Conservation (phyloP, 2,797 vertebrate species). For the Xerus rutilus region DNA sequence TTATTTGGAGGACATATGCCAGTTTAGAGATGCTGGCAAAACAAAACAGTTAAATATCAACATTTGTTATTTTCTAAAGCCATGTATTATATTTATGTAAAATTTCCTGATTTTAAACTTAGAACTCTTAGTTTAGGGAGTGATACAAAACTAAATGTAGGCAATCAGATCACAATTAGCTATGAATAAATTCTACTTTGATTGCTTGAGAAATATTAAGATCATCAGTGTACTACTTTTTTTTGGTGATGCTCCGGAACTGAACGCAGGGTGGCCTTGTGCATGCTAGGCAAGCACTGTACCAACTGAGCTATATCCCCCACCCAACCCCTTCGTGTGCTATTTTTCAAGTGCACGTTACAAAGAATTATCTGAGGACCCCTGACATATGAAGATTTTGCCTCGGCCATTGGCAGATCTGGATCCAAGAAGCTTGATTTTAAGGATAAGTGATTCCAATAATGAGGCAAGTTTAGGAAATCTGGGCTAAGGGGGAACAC, state of each 20-base stretch:
- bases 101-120: constrained; percentile 30
- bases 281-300: no score
- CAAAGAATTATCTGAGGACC: background rate
- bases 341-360: background rate
- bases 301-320: no score
- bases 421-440: background rate
- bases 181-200: background rate
- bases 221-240: background rate
- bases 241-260: no score
- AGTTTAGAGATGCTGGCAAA: constrained; percentile 12
- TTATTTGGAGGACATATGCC: background rate
- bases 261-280: no score
- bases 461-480: constrained; percentile 12
- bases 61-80: background rate
- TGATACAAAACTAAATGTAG: constrained; percentile 10
- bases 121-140: constrained; percentile 18
- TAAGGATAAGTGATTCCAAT: background rate
- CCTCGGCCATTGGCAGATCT: background rate
- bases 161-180: background rate
- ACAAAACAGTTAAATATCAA: background rate
- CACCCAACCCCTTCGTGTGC: background rate
- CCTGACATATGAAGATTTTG: background rate
- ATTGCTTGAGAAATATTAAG: background rate
- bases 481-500: background rate
- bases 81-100: background rate